Evolutionary conservation across 2,113 vertebrate genomes (phyloP), one percentile per base, ranked within the genome.

Genomic region (Echinops telfairi): DNA sequence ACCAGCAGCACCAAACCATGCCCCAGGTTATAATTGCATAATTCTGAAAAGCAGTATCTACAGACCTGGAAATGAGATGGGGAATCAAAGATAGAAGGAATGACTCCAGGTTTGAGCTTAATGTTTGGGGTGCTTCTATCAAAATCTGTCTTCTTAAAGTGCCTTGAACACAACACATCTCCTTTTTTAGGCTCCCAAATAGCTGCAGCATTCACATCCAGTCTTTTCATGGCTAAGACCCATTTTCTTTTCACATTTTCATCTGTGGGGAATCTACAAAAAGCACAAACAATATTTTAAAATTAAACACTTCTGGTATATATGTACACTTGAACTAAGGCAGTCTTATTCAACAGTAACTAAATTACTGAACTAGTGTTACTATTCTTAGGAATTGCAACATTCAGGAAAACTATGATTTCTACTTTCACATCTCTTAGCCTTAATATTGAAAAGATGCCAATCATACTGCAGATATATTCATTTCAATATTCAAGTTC

Each of bases 61-160:
- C 97, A 91, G 90, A 97, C 96, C 96, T 97, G 92, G 43, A 94
- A 85, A 36, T 89, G 96, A 93, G 78, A 85, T 7, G 96, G 81
- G 40, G 85, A 95, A 71, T 97, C 97, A 95, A 97, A 97, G 87
- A 97, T 60, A 83, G 97, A 97, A 53, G 96, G 96, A 82, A 97
- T 22, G 23, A 96, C 96, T 96, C 97, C 97, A 76, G 96, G 95
- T 88, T 96, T 97, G 66, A 97, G 64, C 84, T 96, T 97, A 93
- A 97, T 96, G 78, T 97, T 97, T 82, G 96, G 97, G 87, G 96
- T 31, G 76, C 94, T 97, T 97, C 93, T 95, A 84, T 97, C 96
- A 93, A 97, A 97, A 92, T 97, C 96, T 83, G 97, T 95, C 68
- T 96, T 97, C 88, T 96, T 96, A 92, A 97, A 97, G 93, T 97